phyloP scores from a whole-genome alignment of 2,113 vertebrate genomes.

The Rallus limicola region DNA sequence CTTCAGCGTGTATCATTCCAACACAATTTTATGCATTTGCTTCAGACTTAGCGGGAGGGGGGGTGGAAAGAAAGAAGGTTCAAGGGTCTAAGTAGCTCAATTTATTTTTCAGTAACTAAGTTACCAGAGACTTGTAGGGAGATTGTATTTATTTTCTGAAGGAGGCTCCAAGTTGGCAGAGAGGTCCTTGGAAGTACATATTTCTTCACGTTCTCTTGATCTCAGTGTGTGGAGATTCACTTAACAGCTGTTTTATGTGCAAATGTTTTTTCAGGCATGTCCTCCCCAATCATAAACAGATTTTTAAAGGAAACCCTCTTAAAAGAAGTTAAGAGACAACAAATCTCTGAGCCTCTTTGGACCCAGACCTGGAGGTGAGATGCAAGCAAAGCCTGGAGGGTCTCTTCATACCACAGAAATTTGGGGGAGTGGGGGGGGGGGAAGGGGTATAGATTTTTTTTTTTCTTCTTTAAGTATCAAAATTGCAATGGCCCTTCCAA shows the following conservation, averaged over 20 bases:
- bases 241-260: constrained; percentile 84
- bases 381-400: background rate
- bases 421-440: fast-evolving
- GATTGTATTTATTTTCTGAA: constrained; percentile 80
- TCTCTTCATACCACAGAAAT: background rate
- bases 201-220: constrained; percentile 84
- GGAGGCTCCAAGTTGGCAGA: constrained; percentile 80
- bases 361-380: background rate
- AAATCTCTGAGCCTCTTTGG: constrained; percentile 28
- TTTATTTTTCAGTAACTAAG: constrained; percentile 85
- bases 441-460: background rate
- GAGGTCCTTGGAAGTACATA: constrained; percentile 79
- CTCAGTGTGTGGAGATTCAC: constrained; percentile 79
- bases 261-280: constrained; percentile 87
- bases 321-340: constrained; percentile 66
- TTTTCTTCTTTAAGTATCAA: background rate
- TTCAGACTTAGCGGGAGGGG: background rate
- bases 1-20: constrained; percentile 34
- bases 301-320: constrained; percentile 62
- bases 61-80: constrained; percentile 8
- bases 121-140: constrained; percentile 75
- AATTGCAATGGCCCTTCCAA: background rate
- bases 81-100: constrained; percentile 77
- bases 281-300: constrained; percentile 79
- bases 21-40: constrained; percentile 61